Percentiles rank a stretch among this genome's conserved stretches.
Conservation (phyloP, 2,113 vertebrate species). For the Microcebus ravelobensis region DNA sequence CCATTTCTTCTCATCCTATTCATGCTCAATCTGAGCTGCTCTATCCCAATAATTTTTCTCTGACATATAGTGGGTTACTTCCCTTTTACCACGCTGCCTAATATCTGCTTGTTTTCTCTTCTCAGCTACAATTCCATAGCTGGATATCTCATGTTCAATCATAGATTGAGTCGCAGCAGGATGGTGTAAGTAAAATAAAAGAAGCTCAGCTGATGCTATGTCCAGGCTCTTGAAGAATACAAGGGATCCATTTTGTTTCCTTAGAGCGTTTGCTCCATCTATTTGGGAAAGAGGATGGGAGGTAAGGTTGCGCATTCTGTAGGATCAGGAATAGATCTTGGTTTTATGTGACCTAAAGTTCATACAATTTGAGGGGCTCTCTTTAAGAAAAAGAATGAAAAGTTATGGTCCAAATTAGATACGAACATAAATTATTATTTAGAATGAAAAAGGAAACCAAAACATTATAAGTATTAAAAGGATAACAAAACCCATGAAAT, state of each 20-base stretch:
- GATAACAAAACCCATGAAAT: neutral
- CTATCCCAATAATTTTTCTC: neutral
- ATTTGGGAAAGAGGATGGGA: neutral
- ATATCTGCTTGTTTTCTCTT: neutral
- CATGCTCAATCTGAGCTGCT: neutral
- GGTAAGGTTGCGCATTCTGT: neutral
- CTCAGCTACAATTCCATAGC: neutral
- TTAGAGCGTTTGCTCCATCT: neutral
- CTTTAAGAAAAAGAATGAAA: neutral
- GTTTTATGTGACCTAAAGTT: neutral
- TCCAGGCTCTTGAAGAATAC: neutral
- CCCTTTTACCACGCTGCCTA: neutral
- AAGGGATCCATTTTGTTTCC: neutral
- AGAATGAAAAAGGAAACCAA: neutral
- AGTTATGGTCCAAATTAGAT: neutral
- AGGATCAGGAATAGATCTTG: neutral
- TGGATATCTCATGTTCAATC: neutral
- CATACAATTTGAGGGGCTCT: neutral
- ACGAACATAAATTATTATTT: neutral
- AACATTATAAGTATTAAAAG: neutral
- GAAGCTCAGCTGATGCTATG: neutral
- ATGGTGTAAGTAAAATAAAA: neutral
- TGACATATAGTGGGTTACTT: neutral
- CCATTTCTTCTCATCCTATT: neutral
- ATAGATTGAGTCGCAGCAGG: neutral